Evolutionary conservation across 2,797 vertebrate species (phyloP).

Genomic region (Cynopterus sphinx): DNA sequence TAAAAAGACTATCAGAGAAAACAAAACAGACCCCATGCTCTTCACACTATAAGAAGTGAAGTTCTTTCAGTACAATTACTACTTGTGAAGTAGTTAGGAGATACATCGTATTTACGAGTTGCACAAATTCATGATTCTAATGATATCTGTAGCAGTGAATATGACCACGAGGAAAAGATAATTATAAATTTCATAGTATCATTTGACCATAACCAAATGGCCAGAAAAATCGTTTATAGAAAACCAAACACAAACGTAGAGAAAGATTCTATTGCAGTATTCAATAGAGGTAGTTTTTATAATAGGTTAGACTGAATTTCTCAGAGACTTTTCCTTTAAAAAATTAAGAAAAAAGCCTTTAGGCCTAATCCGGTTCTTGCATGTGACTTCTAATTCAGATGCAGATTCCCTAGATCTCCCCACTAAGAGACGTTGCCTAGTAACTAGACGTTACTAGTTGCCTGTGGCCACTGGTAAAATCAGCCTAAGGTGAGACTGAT

Average conservation of each 20-base stretch:
- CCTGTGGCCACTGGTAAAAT: not conserved
- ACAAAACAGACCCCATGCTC: not conserved
- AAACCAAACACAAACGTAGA: not conserved
- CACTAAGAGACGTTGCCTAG: not conserved
- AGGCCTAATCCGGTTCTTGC: not conserved
- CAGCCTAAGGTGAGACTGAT: not conserved
- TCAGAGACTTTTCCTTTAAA: not conserved
- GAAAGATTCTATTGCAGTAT: not conserved
- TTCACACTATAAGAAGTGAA: not conserved
- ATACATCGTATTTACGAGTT: not conserved
- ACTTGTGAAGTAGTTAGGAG: not conserved
- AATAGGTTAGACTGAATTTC: not conserved
- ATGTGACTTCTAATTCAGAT: not conserved
- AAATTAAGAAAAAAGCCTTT: not conserved
- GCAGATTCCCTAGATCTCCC: not conserved
- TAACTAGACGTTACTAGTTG: not conserved
- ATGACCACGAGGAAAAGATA: not conserved
- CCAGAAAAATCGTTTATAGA: not conserved
- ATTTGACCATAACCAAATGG: not conserved
- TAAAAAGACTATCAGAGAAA: not conserved
- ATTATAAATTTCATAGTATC: not conserved
- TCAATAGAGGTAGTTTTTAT: not conserved
- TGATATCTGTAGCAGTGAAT: not conserved
- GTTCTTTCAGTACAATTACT: not conserved
- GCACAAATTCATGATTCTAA: not conserved